Percentiles rank a stretch among this genome's conserved stretches.
Evolutionary conservation across 2,888 invertebrate genomes (phyloP).

Genomic region (Papilio gigon): DNA sequence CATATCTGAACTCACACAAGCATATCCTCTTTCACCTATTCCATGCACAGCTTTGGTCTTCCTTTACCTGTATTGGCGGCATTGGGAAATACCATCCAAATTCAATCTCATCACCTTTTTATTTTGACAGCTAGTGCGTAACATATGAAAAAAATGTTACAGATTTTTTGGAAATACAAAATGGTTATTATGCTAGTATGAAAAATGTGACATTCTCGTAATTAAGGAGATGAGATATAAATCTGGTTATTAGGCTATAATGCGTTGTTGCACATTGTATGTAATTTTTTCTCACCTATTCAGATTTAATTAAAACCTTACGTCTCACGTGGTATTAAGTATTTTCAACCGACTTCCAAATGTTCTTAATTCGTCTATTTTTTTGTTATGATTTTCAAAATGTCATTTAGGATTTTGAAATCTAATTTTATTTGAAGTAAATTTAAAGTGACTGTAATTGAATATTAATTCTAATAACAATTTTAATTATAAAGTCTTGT

Average conservation of each 20-base stretch:
- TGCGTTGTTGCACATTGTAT: background rate
- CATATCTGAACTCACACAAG: no score
- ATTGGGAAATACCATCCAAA: no score
- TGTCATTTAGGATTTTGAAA: background rate
- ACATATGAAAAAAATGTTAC: no score
- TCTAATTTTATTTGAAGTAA: background rate
- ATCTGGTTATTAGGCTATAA: conserved; percentile 9
- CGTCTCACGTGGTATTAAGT: background rate
- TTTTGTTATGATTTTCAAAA: no score
- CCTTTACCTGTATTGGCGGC: no score
- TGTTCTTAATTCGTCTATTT: no score
- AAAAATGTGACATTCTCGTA: background rate
- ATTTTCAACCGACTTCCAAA: no score
- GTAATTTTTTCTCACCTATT: conserved; percentile 7
- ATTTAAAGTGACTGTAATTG: background rate
- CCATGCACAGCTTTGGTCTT: no score
- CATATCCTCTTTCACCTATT: no score
- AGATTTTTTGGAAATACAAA: background rate
- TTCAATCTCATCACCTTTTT: no score
- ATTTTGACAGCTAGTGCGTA: no score
- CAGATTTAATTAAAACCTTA: background rate
- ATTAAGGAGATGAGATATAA: background rate
- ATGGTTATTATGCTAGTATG: background rate
- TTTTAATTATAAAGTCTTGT: no score
- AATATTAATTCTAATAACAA: background rate